Conservation (phyloP, 2,113 vertebrate species). For the Tychaedon coryphoeus region DNA sequence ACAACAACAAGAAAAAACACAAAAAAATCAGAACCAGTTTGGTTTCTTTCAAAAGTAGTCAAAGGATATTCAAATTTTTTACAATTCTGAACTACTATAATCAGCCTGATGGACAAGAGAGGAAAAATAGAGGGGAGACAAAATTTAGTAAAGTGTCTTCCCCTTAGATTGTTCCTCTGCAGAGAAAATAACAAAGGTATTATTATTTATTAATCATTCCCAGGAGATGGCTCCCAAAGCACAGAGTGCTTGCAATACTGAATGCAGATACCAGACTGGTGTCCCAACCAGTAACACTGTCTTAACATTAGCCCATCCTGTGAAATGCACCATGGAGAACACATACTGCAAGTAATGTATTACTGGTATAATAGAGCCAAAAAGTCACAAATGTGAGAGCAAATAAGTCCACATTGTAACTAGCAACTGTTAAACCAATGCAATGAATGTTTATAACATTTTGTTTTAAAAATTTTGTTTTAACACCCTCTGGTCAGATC, state of each 20-base stretch:
- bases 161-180: neutral
- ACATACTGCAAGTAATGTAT: fast-evolving
- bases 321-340: neutral
- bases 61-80: neutral
- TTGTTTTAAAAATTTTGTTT: neutral
- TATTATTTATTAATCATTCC: neutral
- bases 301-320: no score
- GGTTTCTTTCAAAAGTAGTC: neutral
- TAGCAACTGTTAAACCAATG: neutral
- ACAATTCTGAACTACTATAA: neutral
- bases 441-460: neutral
- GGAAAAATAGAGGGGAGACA: neutral
- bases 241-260: neutral
- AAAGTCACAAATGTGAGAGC: neutral
- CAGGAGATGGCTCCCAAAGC: neutral
- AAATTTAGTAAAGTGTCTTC: neutral
- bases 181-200: neutral
- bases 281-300: neutral
- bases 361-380: neutral
- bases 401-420: neutral
- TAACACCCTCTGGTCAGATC: neutral
- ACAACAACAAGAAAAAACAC: neutral
- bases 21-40: neutral
- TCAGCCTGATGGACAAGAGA: neutral
- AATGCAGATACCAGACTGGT: neutral